Base-by-base conservation (phyloP, 1,140 invertebrate genomes). In the Drosophila elegans region DNA sequence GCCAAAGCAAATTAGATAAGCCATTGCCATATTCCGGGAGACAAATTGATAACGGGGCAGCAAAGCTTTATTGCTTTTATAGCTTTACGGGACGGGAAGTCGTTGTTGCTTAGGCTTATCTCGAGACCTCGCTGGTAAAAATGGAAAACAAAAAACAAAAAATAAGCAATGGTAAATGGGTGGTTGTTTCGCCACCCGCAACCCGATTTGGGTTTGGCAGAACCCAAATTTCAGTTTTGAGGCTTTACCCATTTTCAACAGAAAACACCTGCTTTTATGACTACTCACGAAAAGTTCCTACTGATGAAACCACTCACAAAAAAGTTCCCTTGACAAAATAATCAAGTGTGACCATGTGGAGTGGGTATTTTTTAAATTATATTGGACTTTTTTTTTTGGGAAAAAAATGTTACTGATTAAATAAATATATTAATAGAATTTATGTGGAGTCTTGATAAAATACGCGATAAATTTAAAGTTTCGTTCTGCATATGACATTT, bases 41-140 rank as follows among this genome's bases (percentile, higher is more conserved):
- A 49, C 66, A 57, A 72, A 57, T 71, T 72, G 68, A 72, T 72
- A 72, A 49, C 44, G 39, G 16, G 52, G n/a, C 46, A 61, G 48
- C 16, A 36, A 36, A 68, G 36, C 63, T 69, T 69, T 69, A 66
- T 48, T 62, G 62, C 57, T 13, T 21, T 21, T 21, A 21, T 21
- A 21, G 41, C 25, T 66, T n/a, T 42, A 25, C 64, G 67, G 64
- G 64, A 71, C 67, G 67, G 67, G 64, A 71, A 71, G 51, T 71
- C 64, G 51, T 16, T 46, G 54, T 32, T 39, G 62, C 42, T 69
- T 27, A 61, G 61, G 38, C 67, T 71, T 71, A 71, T 71, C 27
- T 25, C 64, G 42, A 66, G 54, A 54, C 48, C 64, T 69, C 63
- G 66, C 34, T 21, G 67, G 10, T n/a, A 55, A 32, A 66, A 21